Evolutionary conservation across 2,797 vertebrate genomes (phyloP).

Genomic region (Anguilla megastoma): DNA sequence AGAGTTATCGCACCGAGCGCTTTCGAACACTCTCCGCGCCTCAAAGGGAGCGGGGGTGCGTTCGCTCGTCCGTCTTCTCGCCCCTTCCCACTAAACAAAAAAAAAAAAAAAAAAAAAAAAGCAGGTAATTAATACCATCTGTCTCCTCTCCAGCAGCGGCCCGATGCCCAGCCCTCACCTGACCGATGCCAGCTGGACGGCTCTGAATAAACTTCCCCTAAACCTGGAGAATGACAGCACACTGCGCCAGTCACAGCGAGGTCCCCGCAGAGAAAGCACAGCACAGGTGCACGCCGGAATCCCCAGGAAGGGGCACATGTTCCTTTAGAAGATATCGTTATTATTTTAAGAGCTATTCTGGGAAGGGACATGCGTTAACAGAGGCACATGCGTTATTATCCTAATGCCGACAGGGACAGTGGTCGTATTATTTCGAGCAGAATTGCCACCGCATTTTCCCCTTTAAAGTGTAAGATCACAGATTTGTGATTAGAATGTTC

Average conservation of each 20-base stretch:
- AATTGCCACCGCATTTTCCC: not conserved
- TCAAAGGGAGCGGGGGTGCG: not conserved
- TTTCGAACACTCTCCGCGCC: conserved; percentile 44
- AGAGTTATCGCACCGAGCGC: conserved; percentile 68
- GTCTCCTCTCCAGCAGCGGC: conserved; percentile 59
- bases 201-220: not conserved
- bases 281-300: not conserved
- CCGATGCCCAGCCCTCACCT: conserved; percentile 53
- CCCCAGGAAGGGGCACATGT: not conserved
- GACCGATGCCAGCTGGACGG: conserved; percentile 58
- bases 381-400: not conserved
- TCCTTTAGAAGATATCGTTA: not conserved
- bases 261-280: not conserved
- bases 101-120: conserved; percentile 50
- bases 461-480: too few relatives aligned
- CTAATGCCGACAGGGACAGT: not conserved
- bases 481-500: not conserved
- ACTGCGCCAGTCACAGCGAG: not conserved
- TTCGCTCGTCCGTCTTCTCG: not conserved
- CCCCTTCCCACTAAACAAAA: not conserved
- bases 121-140: conserved; percentile 72
- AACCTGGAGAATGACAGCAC: not conserved
- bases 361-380: too few relatives aligned
- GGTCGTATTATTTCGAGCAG: not conserved
- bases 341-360: too few relatives aligned